A percentile compares a stretch with the other conserved stretches of the same genome.
Evolutionary conservation across 1,140 invertebrate genomes (phyloP).

Genomic region (Mercenaria mercenaria): DNA sequence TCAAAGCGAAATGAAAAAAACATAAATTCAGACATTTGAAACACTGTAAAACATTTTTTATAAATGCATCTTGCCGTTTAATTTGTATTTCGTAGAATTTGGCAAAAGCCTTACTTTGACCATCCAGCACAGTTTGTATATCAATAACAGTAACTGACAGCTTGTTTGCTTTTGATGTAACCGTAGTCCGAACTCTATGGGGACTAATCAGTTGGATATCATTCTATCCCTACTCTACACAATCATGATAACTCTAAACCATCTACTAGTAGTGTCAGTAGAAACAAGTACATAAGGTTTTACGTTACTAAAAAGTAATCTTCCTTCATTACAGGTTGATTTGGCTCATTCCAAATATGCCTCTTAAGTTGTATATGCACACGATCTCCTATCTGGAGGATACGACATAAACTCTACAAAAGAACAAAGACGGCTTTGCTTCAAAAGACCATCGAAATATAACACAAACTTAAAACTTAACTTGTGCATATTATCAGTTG

Average conservation of each 20-base stretch:
- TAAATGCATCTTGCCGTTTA: no score
- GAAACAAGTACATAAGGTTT: neutral
- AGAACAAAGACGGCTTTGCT: neutral
- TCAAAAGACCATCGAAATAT: neutral
- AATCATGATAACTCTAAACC: slow-evolving; percentile 10
- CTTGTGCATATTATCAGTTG: neutral
- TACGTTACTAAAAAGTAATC: neutral
- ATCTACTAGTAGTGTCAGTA: neutral
- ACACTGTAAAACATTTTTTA: no score
- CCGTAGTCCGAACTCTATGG: neutral
- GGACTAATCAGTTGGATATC: neutral
- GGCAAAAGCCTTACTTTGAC: slow-evolving; percentile 14
- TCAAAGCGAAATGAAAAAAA: no score
- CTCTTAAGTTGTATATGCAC: neutral
- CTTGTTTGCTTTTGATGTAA: neutral
- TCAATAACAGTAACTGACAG: neutral
- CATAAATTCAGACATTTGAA: no score
- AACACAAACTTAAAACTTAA: neutral
- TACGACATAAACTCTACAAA: neutral
- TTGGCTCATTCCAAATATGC: neutral
- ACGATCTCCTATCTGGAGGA: neutral
- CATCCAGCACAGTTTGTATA: slow-evolving; percentile 19
- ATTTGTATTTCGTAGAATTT: neutral
- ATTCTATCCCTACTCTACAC: neutral
- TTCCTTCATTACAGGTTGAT: no score